Evolutionary conservation across 2,797 vertebrate genomes (phyloP).

Genomic region (Clarias pachynema): DNA sequence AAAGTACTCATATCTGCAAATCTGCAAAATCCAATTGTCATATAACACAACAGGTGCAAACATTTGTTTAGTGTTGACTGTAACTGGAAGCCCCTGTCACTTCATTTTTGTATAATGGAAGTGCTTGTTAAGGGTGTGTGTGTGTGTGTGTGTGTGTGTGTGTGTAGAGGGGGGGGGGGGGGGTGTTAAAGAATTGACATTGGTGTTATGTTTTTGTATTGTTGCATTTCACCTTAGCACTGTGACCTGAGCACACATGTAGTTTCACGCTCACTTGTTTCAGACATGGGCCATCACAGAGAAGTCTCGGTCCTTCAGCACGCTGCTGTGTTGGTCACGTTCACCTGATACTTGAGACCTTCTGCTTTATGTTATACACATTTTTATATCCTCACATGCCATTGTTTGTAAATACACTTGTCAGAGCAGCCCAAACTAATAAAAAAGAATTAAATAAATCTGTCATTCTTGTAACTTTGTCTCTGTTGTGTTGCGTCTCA

Average conservation of each 20-base stretch:
- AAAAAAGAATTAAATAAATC: constrained; percentile 68
- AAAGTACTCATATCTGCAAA: constrained; percentile 11
- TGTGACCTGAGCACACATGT: constrained; percentile 21
- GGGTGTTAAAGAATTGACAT: too few species aligned
- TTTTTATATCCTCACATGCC: constrained; percentile 63
- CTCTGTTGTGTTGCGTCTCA: constrained; percentile 43
- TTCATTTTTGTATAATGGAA: constrained; percentile 39
- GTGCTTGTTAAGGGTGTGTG: background rate
- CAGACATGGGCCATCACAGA: constrained; percentile 8
- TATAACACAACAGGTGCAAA: constrained; percentile 7
- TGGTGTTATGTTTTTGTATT: constrained; percentile 22
- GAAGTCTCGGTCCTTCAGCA: constrained; percentile 13
- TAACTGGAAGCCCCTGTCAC: constrained; percentile 20
- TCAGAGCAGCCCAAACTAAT: constrained; percentile 77
- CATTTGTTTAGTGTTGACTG: constrained; percentile 23
- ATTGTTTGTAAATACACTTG: constrained; percentile 82
- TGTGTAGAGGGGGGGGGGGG: too few species aligned
- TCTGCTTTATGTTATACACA: constrained; percentile 51
- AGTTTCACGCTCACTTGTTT: constrained; percentile 32
- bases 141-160: too few species aligned
- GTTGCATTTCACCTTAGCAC: constrained; percentile 23
- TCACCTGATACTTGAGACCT: constrained; percentile 42
- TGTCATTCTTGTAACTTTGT: constrained; percentile 70
- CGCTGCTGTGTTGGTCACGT: constrained; percentile 12
- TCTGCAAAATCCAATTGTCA: constrained; percentile 33